These are phyloP conservation scores for Hemistola chrysoprasaria DNA, from an alignment of 2,888 invertebrate species.

Conservation along the genomic window DNA sequence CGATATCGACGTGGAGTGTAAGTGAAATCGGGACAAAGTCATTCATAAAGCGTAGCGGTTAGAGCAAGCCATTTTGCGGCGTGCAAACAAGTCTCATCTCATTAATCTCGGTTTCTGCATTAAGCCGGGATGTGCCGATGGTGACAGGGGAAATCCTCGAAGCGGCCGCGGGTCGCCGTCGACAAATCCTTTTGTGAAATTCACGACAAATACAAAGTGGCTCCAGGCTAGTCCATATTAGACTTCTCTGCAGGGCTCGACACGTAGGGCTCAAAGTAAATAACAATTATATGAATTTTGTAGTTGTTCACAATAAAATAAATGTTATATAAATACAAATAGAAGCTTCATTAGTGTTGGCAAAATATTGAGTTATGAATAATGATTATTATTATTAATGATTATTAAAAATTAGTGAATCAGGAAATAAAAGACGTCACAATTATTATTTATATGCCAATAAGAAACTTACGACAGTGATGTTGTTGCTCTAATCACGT, in stretches of 20 bases:
- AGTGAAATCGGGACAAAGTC: slow-evolving; percentile 35
- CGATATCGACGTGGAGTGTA: slow-evolving; percentile 20
- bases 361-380: too few relatives aligned
- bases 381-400: too few relatives aligned
- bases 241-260: slow-evolving; percentile 17
- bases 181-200: slow-evolving; percentile 71
- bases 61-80: slow-evolving; percentile 34
- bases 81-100: slow-evolving; percentile 55
- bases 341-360: too few relatives aligned
- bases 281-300: background rate
- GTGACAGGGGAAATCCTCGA: slow-evolving; percentile 70
- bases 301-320: too few relatives aligned
- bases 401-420: slow-evolving; percentile 3
- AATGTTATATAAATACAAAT: too few relatives aligned
- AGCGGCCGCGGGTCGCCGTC: slow-evolving; percentile 50
- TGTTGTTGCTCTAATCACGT: slow-evolving; percentile 59
- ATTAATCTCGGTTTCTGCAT: slow-evolving; percentile 75
- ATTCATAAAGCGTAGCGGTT: slow-evolving; percentile 43
- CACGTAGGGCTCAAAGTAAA: slow-evolving; percentile 14
- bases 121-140: slow-evolving; percentile 75
- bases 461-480: slow-evolving; percentile 34
- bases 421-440: slow-evolving; percentile 26
- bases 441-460: slow-evolving; percentile 24
- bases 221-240: slow-evolving; percentile 33
- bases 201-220: slow-evolving; percentile 62